These are phyloP conservation scores for Micromesistius poutassou DNA, from an alignment of 2,797 vertebrate species.

Conservation along the genomic window DNA sequence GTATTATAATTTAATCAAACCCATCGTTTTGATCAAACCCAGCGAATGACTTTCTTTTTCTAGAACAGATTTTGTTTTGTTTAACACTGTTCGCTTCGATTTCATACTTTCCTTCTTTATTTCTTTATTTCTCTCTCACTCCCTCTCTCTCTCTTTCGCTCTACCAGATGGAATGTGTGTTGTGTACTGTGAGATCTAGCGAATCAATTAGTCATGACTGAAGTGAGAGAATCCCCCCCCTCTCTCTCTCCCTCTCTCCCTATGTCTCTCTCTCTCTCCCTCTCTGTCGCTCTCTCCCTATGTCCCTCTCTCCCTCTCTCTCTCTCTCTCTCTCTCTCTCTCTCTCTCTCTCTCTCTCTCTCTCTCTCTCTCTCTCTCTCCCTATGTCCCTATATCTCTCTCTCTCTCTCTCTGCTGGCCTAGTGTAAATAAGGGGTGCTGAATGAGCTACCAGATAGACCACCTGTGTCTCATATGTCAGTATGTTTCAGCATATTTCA, in stretches of 20 bases:
- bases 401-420: slow-evolving; percentile 3
- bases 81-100: slow-evolving; percentile 24
- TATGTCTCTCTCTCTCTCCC: too few species aligned
- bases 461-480: slow-evolving; percentile 12
- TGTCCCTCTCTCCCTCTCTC: too few species aligned
- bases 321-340: too few species aligned
- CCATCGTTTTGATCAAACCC: slow-evolving; percentile 27
- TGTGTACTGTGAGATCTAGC: slow-evolving; percentile 17
- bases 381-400: too few species aligned
- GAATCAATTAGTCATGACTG: slow-evolving; percentile 21
- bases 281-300: too few species aligned
- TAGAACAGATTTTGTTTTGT: slow-evolving; percentile 12
- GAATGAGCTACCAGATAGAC: slow-evolving; percentile 21
- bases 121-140: slow-evolving; percentile 8
- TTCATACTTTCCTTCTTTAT: not conserved
- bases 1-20: slow-evolving; percentile 45
- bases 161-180: slow-evolving; percentile 21
- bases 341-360: too few species aligned
- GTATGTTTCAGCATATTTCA: not conserved
- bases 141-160: slow-evolving; percentile 5
- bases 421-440: not conserved
- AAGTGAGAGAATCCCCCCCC: slow-evolving; percentile 17
- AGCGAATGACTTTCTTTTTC: not conserved
- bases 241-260: not conserved
- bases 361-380: too few species aligned